Evolutionary conservation across 2,113 vertebrate genomes (phyloP), one percentile per base, ranked within the genome.

Genomic region (Eptatretus burgeri): DNA sequence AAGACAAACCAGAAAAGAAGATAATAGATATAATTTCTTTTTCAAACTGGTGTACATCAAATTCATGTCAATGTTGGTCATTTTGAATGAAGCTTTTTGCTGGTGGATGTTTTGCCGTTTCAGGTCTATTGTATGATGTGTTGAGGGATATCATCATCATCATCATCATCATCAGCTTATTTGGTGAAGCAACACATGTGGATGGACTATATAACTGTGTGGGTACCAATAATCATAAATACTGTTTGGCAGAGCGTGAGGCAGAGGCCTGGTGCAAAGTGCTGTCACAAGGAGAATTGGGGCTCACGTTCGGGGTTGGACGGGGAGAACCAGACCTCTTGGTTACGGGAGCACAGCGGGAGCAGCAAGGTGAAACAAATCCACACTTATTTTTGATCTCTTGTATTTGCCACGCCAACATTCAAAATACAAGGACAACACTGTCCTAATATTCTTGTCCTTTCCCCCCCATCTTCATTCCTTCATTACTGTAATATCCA

Each of bases 251-350:
- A 96, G 89, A 96, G 73, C 78, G 89, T 75, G 89, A 94, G 69
- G 88, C 88, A 0, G 89, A 96, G 68, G 88, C 94, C 67, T 94
- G 89, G 89, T 89, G 85, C 70, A 94, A 94, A 77, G 84, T 78
- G 0, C 74, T 96, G 69, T 86, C 85, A 0, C 75, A 85, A 27
- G 89, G 93, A 72, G 93, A 87, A 71, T 74, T 91, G 70, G 85
- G 85, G 5, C 75, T 79, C 64, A 76, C 82, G 65, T 85, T 79
- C 8, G 84, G 94, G 71, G 86, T 93, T 77, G 85, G 80, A 56
- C 76, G 88, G 67, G 89, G 89, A 63, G 89, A 93, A 70, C 89
- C 89, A 0, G 89, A 96, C 72, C 81, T 96, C 63, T 75, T 96
- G 72, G 85, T 87, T 7, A 83, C 88, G 1, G 88, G 89, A 3